phyloP scores from a whole-genome alignment of 2,113 vertebrate genomes.

The Rutilus rutilus region DNA sequence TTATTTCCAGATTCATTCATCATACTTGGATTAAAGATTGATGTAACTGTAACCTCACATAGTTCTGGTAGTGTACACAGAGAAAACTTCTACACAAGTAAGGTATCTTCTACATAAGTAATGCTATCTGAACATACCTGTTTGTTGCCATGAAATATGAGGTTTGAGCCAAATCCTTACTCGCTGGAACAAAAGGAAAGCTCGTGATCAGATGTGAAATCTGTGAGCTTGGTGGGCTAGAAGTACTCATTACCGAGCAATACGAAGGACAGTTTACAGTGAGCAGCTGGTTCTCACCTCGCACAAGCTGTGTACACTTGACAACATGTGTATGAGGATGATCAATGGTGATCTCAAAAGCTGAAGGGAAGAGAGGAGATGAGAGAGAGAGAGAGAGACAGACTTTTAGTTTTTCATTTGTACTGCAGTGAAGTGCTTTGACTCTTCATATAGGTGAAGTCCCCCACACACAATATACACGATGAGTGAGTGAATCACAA shows the following conservation, averaged over 20 bases:
- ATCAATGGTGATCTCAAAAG: constrained; percentile 97
- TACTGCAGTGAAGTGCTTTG: constrained; percentile 5
- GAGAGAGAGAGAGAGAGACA: constrained; percentile 5
- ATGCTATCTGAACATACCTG: constrained; percentile 79
- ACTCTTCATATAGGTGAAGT: constrained; percentile 50
- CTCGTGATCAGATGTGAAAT: constrained; percentile 48
- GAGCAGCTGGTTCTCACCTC: constrained; percentile 82
- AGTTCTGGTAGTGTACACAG: neutral
- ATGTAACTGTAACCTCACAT: neutral
- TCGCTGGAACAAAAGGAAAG: constrained; percentile 82
- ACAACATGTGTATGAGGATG: constrained; percentile 98
- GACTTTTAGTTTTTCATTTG: neutral
- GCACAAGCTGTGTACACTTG: constrained; percentile 95
- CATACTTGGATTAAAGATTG: neutral
- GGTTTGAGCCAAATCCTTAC: constrained; percentile 97
- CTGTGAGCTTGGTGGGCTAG: constrained; percentile 26
- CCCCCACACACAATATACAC: constrained; percentile 49
- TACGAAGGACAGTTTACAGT: constrained; percentile 28
- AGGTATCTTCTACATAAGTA: neutral
- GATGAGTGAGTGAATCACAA: constrained; percentile 53
- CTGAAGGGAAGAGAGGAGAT: constrained; percentile 68
- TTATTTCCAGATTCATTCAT: neutral
- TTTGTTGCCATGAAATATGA: constrained; percentile 99
- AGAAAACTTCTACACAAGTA: too few species aligned
- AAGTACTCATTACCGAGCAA: constrained; percentile 20